A percentile compares a stretch with the other conserved stretches of the same genome.
phyloP scores from a whole-genome alignment of 2,113 vertebrate species.

The Eulemur rufifrons region DNA sequence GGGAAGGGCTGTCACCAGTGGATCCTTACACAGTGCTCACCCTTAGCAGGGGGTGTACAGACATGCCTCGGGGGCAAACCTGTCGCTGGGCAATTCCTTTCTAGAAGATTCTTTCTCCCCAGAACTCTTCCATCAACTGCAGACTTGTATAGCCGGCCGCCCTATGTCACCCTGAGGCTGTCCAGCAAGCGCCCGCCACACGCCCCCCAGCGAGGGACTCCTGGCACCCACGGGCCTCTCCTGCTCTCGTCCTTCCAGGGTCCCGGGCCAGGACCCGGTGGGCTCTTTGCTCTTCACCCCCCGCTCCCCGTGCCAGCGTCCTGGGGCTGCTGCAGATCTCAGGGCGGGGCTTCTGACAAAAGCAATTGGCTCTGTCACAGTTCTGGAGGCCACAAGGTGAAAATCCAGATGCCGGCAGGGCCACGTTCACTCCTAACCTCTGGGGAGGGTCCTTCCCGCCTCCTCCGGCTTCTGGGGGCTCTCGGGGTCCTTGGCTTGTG shows the following conservation, averaged over 20 bases:
- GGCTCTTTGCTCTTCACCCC: background rate
- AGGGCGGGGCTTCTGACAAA: background rate
- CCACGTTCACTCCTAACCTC: background rate
- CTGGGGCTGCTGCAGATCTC: background rate
- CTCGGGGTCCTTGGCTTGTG: background rate
- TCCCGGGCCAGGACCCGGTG: background rate
- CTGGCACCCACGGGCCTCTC: background rate
- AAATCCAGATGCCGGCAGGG: background rate
- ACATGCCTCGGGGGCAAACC: background rate
- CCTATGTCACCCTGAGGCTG: background rate
- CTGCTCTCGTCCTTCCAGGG: too few relatives aligned
- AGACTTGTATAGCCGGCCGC: background rate
- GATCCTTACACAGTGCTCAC: too few relatives aligned
- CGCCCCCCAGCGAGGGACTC: background rate
- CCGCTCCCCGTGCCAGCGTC: background rate
- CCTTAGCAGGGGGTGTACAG: too few relatives aligned
- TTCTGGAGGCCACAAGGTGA: background rate
- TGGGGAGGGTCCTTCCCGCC: background rate
- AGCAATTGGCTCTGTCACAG: background rate
- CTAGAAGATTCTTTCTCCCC: background rate
- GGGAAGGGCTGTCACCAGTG: background rate
- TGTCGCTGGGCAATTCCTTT: background rate
- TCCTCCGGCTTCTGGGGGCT: background rate
- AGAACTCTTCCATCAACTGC: background rate
- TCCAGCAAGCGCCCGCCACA: fast-evolving